A percentile compares a stretch with the other conserved stretches of the same genome.
phyloP scores from a whole-genome alignment of 1,140 invertebrate species.

The Penaeus vannamei region DNA sequence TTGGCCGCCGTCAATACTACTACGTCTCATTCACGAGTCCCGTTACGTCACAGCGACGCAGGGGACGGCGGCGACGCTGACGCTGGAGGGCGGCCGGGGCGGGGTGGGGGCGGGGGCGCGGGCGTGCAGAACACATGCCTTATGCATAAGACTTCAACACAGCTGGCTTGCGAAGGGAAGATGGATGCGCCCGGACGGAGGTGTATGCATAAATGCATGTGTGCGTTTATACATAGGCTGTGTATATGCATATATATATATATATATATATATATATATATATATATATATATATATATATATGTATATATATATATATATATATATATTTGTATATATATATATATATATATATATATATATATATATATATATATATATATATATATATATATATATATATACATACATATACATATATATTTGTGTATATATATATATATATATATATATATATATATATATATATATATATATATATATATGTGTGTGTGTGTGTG shows the following conservation, averaged over 20 bases:
- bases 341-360: slow-evolving; percentile 16
- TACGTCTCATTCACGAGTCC: neutral
- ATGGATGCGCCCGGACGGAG: neutral
- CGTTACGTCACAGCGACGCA: too few relatives aligned
- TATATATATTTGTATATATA: slow-evolving; percentile 3
- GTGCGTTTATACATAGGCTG: neutral
- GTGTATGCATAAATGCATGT: neutral
- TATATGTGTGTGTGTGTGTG: neutral
- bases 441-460: slow-evolving; percentile 8
- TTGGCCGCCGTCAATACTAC: neutral
- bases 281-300: slow-evolving; percentile 46
- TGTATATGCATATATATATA: neutral
- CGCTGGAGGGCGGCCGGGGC: too few relatives aligned
- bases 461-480: neutral
- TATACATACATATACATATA: neutral
- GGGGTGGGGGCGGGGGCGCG: neutral
- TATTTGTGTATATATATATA: neutral
- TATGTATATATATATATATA: slow-evolving; percentile 42
- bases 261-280: slow-evolving; percentile 23
- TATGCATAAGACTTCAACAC: neutral
- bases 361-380: slow-evolving; percentile 19
- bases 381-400: slow-evolving; percentile 12
- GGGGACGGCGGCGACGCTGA: neutral
- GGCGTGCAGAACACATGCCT: neutral
- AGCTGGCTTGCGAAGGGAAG: slow-evolving; percentile 21